Base-by-base conservation (phyloP, 2,797 vertebrate species). In the Epinephelus malabaricus region DNA sequence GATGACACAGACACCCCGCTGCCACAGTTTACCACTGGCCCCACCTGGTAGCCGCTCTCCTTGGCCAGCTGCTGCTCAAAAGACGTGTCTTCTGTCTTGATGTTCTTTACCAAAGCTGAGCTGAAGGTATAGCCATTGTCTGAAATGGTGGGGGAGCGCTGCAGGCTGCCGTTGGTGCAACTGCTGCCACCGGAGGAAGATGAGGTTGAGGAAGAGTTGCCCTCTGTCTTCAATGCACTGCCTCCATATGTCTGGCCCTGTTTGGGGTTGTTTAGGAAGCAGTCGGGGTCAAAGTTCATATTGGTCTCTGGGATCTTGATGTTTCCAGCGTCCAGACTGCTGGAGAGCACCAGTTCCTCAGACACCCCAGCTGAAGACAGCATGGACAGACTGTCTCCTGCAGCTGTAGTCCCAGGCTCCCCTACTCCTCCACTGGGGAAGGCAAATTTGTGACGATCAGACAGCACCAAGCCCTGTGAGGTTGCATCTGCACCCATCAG, bases 271-370 rank as follows among this genome's bases (percentile, higher is more conserved):
- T 99, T 99, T 88, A 99, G 96, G 95, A 99, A 99, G 96, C 98
- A 99, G 96, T 99, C 98, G 0, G 98, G 98, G 93, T 99, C 98
- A 90, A 99, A 99, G 95, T 98, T 99, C 97, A 99, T 98, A 83
- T 96, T 95, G 92, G 98, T 96, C 90, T 99, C 98, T 23, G 98
- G 97, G 66, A 99, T 97, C 94, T 99, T 99, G 88, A 98, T 95
- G 89, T 87, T 91, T 79, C 95, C 95, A 19, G 95, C 78, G 45
- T 99, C 98, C 15, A 99, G 96, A 90, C 96, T 99, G 91, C 97
- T 99, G 81, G 98, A 99, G 69, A 99, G 97, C 88, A 98, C 97
- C 86, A 99, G 96, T 86, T 99, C 98, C 91, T 99, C 98, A 0
- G 98, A 97, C 81, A 99, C 97, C 0, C 96, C 97, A 19, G 96